phyloP scores from a whole-genome alignment of 2,888 invertebrate genomes.

The Conops quadrifasciatus region DNA sequence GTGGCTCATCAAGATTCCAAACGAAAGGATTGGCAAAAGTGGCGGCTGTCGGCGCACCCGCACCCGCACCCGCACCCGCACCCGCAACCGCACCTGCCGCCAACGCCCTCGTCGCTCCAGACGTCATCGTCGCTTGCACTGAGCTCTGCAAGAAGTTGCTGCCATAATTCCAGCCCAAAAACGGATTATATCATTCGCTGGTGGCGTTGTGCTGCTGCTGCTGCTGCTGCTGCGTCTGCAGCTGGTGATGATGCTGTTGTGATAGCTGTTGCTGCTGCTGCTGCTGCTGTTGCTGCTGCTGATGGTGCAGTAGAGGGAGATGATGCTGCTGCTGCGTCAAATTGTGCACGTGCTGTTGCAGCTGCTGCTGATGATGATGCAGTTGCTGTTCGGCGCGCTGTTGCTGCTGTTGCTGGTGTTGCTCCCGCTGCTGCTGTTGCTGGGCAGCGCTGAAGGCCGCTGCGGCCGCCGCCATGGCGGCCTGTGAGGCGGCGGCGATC shows the following conservation, averaged over 20 bases:
- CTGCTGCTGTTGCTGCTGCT: constrained; percentile 48
- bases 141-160: constrained; percentile 52
- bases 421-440: constrained; percentile 52
- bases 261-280: constrained; percentile 54
- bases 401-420: constrained; percentile 55
- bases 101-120: constrained; percentile 37
- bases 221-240: constrained; percentile 53
- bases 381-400: constrained; percentile 52
- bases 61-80: constrained; percentile 38
- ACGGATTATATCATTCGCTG: constrained; percentile 64
- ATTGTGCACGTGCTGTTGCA: constrained; percentile 50
- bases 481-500: constrained; percentile 66
- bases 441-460: constrained; percentile 61
- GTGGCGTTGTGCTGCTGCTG: constrained; percentile 58
- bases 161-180: constrained; percentile 63
- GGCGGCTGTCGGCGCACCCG: constrained; percentile 28
- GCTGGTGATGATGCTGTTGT: constrained; percentile 48
- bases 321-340: constrained; percentile 52
- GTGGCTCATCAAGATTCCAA: constrained; percentile 58
- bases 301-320: constrained; percentile 45
- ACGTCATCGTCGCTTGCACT: constrained; percentile 29
- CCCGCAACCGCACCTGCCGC: constrained; percentile 39
- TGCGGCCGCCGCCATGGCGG: constrained; percentile 65
- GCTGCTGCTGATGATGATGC: constrained; percentile 51
- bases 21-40: constrained; percentile 47